Percentiles rank a stretch among this genome's conserved stretches.
These are phyloP conservation scores for Bimastos eiseni DNA, from an alignment of 2,888 invertebrate genomes.

Conservation along the genomic window DNA sequence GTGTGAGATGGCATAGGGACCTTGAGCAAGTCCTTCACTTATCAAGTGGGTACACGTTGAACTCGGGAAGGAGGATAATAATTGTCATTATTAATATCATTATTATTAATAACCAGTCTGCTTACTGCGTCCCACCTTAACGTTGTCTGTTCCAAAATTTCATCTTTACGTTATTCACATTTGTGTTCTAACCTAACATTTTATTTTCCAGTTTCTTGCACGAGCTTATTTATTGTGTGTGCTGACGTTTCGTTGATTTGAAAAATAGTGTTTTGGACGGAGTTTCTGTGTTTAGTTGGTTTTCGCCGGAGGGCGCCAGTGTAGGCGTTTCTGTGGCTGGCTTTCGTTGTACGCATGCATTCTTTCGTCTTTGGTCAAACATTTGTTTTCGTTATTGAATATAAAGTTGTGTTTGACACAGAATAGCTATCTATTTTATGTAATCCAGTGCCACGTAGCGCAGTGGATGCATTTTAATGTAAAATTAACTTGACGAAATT, in stretches of 20 bases:
- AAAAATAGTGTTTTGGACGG: neutral
- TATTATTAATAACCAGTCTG: too few relatives aligned
- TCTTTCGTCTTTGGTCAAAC: neutral
- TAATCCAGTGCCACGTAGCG: neutral
- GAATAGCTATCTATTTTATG: neutral
- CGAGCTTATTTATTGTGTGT: neutral
- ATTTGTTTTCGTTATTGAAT: neutral
- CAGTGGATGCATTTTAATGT: neutral
- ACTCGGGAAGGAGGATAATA: too few relatives aligned
- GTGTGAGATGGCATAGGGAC: too few relatives aligned
- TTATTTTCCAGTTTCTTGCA: neutral
- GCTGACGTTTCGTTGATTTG: neutral
- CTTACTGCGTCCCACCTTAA: neutral
- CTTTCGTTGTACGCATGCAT: neutral
- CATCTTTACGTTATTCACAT: neutral
- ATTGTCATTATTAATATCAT: too few relatives aligned
- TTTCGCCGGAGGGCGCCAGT: neutral
- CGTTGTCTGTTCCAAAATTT: neutral
- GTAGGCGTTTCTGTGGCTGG: neutral
- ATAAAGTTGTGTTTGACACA: neutral
- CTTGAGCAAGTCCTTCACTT: too few relatives aligned
- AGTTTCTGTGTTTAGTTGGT: neutral
- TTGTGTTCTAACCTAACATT: neutral
- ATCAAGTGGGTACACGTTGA: too few relatives aligned
- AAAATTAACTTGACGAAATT: neutral